These are phyloP conservation scores for Lasioglossum zephyrum DNA, from an alignment of 2,888 invertebrate genomes.

Conservation along the genomic window DNA sequence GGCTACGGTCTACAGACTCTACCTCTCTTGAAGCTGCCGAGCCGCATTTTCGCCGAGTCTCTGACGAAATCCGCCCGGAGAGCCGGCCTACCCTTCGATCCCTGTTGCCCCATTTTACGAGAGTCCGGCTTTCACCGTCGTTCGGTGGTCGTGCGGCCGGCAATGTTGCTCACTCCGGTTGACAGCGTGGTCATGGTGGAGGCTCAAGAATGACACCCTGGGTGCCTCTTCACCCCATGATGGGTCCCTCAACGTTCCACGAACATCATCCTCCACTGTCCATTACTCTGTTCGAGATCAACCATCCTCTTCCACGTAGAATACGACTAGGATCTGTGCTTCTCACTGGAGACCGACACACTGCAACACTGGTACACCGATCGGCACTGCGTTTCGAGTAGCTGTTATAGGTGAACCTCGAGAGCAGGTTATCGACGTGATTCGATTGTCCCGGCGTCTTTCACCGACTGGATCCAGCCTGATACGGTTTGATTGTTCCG, in stretches of 20 bases:
- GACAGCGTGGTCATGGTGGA: not conserved
- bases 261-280: not conserved
- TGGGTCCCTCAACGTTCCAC: not conserved
- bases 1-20: slow-evolving; percentile 20
- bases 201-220: not conserved
- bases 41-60: slow-evolving; percentile 81
- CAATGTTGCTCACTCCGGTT: slow-evolving; percentile 19
- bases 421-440: not conserved
- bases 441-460: not conserved
- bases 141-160: slow-evolving; percentile 21
- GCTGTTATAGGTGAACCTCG: too few relatives aligned
- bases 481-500: not conserved
- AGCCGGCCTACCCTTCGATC: slow-evolving; percentile 79
- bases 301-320: not conserved
- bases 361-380: not conserved
- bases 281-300: not conserved
- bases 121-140: slow-evolving; percentile 37
- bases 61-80: slow-evolving; percentile 81
- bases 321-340: too few relatives aligned
- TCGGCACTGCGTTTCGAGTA: too few relatives aligned
- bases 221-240: slow-evolving; percentile 41
- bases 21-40: slow-evolving; percentile 83
- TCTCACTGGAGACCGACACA: not conserved
- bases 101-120: slow-evolving; percentile 80
- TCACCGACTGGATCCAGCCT: not conserved